Percentiles rank a stretch among this genome's conserved stretches.
Conservation (phyloP, 2,888 invertebrate genomes). For the Tipula helvola region DNA sequence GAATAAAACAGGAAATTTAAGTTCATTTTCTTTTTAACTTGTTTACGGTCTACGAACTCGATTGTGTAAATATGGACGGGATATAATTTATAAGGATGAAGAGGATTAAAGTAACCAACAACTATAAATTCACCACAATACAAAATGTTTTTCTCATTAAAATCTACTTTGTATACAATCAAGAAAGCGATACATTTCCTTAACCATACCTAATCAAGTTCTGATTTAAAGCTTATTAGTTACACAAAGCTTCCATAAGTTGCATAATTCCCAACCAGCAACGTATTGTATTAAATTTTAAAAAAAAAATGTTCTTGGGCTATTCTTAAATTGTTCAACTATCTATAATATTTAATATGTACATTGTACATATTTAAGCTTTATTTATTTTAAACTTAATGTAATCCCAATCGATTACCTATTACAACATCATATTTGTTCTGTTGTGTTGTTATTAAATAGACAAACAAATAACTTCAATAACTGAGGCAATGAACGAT, state of each 20-base stretch:
- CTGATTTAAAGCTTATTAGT: not conserved
- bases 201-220: not conserved
- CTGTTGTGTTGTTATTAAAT: not conserved
- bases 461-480: not conserved
- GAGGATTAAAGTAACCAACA: not conserved
- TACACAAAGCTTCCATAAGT: not conserved
- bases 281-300: not conserved
- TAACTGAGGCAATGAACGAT: not conserved
- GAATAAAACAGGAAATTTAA: not conserved
- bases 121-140: not conserved
- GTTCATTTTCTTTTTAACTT: not conserved
- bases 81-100: not conserved
- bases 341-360: not conserved
- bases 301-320: not conserved
- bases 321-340: not conserved
- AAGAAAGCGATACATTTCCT: not conserved
- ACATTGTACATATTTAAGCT: not conserved
- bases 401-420: not conserved
- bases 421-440: not conserved
- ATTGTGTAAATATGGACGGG: not conserved
- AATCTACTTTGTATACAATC: not conserved
- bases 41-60: not conserved
- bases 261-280: not conserved
- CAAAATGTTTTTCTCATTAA: not conserved
- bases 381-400: not conserved